A percentile compares a stretch with the other conserved stretches of the same genome.
Evolutionary conservation across 2,888 invertebrate species (phyloP).

Genomic region (Monochamus alternatus): DNA sequence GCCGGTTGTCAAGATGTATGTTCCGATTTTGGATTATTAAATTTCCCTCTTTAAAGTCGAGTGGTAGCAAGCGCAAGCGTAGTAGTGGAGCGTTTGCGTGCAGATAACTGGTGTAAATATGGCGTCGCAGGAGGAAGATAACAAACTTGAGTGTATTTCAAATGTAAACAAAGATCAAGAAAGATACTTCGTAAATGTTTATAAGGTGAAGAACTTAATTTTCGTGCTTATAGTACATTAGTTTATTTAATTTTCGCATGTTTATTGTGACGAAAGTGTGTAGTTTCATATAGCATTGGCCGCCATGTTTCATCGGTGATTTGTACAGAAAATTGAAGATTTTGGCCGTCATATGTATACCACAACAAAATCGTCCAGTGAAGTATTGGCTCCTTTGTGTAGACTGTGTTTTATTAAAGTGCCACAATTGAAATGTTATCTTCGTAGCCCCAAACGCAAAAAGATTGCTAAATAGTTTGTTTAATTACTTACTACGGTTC

Average conservation of each 20-base stretch:
- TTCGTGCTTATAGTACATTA: conserved; percentile 67
- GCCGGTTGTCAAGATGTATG: no score
- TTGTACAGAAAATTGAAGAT: conserved; percentile 63
- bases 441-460: conserved; percentile 54
- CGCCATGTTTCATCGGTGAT: conserved; percentile 68
- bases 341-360: conserved; percentile 53
- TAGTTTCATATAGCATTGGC: conserved; percentile 68
- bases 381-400: conserved; percentile 59
- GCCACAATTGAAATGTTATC: conserved; percentile 60
- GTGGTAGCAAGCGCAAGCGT: conserved; percentile 46
- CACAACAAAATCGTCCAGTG: conserved; percentile 57
- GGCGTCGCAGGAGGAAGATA: conserved; percentile 69
- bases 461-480: conserved; percentile 61
- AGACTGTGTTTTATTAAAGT: conserved; percentile 60
- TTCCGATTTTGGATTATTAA: conserved; percentile 2
- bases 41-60: conserved; percentile 30
- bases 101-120: conserved; percentile 67
- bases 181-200: conserved; percentile 67
- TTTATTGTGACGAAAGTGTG: conserved; percentile 66
- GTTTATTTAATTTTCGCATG: conserved; percentile 67
- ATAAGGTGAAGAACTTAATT: conserved; percentile 69
- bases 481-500: conserved; percentile 64
- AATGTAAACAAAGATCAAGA: conserved; percentile 67
- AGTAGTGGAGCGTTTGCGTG: conserved; percentile 59
- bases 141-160: conserved; percentile 67